These are phyloP conservation scores for Argyrosomus japonicus DNA, from an alignment of 2,113 vertebrate genomes.

Conservation along the genomic window DNA sequence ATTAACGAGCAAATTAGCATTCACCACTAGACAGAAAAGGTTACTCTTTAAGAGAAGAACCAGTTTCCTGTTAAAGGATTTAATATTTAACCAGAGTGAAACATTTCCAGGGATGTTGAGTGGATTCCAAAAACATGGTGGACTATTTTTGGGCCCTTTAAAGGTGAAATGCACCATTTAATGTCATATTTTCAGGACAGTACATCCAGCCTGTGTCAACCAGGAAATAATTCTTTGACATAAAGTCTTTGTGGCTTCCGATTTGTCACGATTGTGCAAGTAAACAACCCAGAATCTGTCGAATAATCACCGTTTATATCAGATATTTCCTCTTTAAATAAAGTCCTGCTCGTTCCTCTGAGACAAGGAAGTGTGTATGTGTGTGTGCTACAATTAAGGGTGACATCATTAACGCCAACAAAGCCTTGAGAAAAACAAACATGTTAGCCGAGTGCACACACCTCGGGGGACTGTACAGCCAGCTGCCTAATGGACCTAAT, in stretches of 20 bases:
- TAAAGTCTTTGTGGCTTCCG: too few relatives aligned
- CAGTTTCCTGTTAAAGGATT: not conserved
- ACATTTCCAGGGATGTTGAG: constrained; percentile 32
- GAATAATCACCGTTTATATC: not conserved
- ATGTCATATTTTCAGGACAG: not conserved
- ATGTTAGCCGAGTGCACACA: constrained; percentile 51
- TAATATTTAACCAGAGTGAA: constrained; percentile 64
- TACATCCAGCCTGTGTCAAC: not conserved
- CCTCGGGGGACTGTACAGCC: constrained; percentile 46
- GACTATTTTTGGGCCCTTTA: constrained; percentile 16
- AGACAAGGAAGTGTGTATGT: constrained; percentile 44
- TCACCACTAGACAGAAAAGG: not conserved
- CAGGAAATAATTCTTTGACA: not conserved
- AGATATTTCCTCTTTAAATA: constrained; percentile 9
- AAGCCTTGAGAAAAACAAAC: constrained; percentile 78
- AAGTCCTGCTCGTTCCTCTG: constrained; percentile 24
- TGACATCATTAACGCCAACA: constrained; percentile 75
- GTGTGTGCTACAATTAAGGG: constrained; percentile 56
- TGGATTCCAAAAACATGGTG: not conserved
- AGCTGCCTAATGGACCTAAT: constrained; percentile 64
- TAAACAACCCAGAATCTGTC: not conserved
- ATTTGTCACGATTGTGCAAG: not conserved
- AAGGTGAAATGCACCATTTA: constrained; percentile 26
- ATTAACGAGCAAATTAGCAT: too few relatives aligned
- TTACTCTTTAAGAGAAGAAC: not conserved